Evolutionary conservation across 2,888 invertebrate genomes (phyloP).

Genomic region (Ganaspis brasiliensis): DNA sequence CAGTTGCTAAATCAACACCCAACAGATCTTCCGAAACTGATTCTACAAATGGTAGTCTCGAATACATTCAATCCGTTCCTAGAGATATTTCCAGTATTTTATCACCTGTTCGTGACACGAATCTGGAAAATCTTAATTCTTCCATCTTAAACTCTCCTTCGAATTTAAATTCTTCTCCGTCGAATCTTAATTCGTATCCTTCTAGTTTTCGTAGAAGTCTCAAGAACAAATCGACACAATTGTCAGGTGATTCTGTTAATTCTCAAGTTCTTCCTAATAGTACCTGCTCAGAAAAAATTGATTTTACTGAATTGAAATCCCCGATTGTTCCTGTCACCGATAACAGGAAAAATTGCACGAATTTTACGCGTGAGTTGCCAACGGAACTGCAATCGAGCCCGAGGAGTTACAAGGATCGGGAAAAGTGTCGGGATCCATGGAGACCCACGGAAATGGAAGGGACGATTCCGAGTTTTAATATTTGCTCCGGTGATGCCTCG

Average conservation of each 20-base stretch:
- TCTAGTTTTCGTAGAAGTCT: slow-evolving; percentile 19
- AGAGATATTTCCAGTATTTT: slow-evolving; percentile 27
- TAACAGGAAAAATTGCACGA: slow-evolving; percentile 68
- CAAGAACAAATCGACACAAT: slow-evolving; percentile 43
- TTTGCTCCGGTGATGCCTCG: slow-evolving; percentile 65
- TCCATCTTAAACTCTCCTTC: too few species aligned
- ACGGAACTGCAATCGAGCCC: slow-evolving; percentile 76
- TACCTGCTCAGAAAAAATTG: slow-evolving; percentile 38
- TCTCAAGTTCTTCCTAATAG: slow-evolving; percentile 25
- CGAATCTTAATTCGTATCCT: slow-evolving; percentile 38
- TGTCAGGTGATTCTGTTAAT: slow-evolving; percentile 33
- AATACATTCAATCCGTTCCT: slow-evolving; percentile 28
- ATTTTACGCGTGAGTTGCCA: slow-evolving; percentile 70
- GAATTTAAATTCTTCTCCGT: too few species aligned
- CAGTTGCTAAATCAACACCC: slow-evolving; percentile 5
- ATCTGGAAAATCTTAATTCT: slow-evolving; percentile 54
- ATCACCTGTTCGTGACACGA: slow-evolving; percentile 54
- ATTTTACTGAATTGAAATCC: slow-evolving; percentile 64
- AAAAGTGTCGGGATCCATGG: slow-evolving; percentile 77
- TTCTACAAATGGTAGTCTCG: slow-evolving; percentile 14
- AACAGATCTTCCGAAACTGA: slow-evolving; percentile 52
- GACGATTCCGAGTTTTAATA: slow-evolving; percentile 53
- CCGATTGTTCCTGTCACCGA: slow-evolving; percentile 65
- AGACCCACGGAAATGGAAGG: slow-evolving; percentile 77
- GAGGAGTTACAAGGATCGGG: slow-evolving; percentile 76